Conservation (phyloP, 2,797 vertebrate genomes). For the Poeciliopsis gracilis region DNA sequence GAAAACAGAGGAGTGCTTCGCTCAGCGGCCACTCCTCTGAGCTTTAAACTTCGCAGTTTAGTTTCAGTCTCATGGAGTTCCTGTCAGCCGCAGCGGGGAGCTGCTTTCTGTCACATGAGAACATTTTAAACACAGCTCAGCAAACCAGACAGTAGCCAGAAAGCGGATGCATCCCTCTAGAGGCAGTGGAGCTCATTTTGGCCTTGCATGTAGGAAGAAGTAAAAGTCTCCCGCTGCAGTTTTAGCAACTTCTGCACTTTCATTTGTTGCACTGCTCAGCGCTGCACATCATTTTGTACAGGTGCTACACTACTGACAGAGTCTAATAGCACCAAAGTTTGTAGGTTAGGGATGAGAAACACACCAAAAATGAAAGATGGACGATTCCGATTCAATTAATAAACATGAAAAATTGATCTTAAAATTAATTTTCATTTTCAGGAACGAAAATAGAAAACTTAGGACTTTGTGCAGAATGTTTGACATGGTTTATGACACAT, state of each 20-base stretch:
- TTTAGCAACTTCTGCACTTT: not conserved
- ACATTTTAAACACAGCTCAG: slow-evolving; percentile 2
- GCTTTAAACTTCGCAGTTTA: not conserved
- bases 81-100: not conserved
- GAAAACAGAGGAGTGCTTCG: not conserved
- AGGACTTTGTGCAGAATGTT: not conserved
- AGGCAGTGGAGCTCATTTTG: not conserved
- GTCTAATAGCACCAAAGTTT: not conserved
- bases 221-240: not conserved
- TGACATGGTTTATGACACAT: not conserved
- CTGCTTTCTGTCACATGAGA: not conserved
- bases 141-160: not conserved
- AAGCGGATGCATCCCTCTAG: too few species aligned
- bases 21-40: not conserved
- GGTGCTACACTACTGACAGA: not conserved
- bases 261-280: not conserved
- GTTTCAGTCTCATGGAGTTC: not conserved
- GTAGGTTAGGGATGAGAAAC: not conserved
- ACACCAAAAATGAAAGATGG: not conserved
- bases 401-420: not conserved
- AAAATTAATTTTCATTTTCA: not conserved
- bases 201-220: not conserved
- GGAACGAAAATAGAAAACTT: not conserved
- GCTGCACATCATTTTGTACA: not conserved
- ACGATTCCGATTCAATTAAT: not conserved